Evolutionary conservation across 2,113 vertebrate genomes (phyloP).

Genomic region (Eretmochelys imbricata): DNA sequence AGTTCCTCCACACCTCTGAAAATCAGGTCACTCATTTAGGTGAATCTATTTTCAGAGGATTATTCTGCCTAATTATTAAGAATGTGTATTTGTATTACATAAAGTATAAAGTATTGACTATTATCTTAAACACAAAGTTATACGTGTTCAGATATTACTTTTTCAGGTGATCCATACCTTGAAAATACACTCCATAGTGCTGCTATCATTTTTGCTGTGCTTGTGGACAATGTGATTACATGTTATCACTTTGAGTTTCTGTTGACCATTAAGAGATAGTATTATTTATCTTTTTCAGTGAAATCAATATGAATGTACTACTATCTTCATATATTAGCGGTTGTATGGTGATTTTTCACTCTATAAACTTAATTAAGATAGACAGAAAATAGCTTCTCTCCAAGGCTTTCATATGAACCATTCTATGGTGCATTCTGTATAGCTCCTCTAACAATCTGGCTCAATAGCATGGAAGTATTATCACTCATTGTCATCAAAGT

Average conservation of each 20-base stretch:
- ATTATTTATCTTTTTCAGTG: neutral
- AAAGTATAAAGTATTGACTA: neutral
- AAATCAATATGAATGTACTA: conserved; percentile 34
- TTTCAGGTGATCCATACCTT: neutral
- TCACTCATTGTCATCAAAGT: neutral
- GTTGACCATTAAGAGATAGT: conserved; percentile 14
- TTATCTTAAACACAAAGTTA: neutral
- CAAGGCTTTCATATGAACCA: neutral
- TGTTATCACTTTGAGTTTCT: neutral
- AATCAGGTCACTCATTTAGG: neutral
- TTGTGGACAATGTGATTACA: neutral
- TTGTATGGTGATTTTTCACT: neutral
- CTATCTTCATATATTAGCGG: neutral
- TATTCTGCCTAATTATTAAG: neutral
- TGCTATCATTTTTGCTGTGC: fast-evolving
- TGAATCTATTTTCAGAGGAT: neutral
- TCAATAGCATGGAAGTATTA: neutral
- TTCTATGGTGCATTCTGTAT: neutral
- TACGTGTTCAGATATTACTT: neutral
- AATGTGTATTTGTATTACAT: neutral
- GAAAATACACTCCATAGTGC: neutral
- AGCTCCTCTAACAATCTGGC: neutral
- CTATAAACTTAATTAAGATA: conserved; percentile 15
- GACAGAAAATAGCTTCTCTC: neutral
- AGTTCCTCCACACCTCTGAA: neutral